These are phyloP conservation scores for Polypterus bichir DNA, from an alignment of 2,113 vertebrate species.

Conservation along the genomic window DNA sequence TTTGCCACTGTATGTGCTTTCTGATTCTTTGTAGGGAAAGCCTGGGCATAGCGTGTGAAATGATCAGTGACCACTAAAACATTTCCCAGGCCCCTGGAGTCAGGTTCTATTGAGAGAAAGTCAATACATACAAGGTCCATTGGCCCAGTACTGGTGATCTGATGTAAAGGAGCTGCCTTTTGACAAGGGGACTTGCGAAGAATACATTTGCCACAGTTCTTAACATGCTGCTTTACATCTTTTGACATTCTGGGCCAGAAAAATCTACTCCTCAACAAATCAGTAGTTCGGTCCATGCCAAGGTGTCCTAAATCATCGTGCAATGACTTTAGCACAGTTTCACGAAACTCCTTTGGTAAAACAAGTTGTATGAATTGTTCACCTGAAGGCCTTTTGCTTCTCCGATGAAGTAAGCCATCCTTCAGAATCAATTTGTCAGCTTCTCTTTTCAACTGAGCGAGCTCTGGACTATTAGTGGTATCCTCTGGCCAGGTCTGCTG, in stretches of 20 bases:
- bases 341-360: background rate
- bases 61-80: too few species aligned
- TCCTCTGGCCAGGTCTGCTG: background rate
- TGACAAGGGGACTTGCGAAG: background rate
- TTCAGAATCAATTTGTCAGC: background rate
- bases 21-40: too few species aligned
- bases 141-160: constrained; percentile 3
- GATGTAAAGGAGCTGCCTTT: constrained; percentile 1
- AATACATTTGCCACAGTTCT: constrained; percentile 1
- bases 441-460: background rate
- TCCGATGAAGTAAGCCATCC: background rate
- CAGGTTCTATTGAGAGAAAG: background rate
- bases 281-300: background rate
- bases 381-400: background rate
- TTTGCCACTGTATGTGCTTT: too few species aligned
- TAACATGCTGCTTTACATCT: constrained; percentile 3
- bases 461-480: background rate
- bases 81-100: too few species aligned
- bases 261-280: background rate
- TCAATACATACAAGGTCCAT: constrained; percentile 6
- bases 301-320: constrained; percentile 1
- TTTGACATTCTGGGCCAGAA: constrained; percentile 1
- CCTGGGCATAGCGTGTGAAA: too few species aligned
- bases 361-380: background rate
- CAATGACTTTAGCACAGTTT: background rate